Base-by-base conservation (phyloP, 2,888 invertebrate species). In the Drosophila helvetica region DNA sequence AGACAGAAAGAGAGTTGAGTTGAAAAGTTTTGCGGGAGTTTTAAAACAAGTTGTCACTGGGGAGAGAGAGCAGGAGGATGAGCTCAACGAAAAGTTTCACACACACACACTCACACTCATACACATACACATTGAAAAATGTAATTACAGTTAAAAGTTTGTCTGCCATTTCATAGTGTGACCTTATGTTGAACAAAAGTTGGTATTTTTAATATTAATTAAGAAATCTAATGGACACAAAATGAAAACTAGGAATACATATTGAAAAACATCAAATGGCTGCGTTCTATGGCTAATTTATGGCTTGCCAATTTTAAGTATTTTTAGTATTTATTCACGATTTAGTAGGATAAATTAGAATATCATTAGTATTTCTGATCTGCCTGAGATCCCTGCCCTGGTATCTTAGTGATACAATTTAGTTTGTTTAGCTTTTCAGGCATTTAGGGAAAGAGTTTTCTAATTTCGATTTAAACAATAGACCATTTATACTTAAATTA, bases 51-150 rank as follows among this genome's bases (percentile, higher is more conserved):
- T 33, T 33, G 22, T 17, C 25, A 33, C 18, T n/a, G 6, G 38
- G 38, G 22, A 38, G n/a, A 19, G n/a, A 19, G 53, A 38, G 15
- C 15, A 19, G 15, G 17, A 0, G 27, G 17, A 4, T 19, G 18
- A 58, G 56, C 56, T 45, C 48, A n/a, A 12, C 25, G 1, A 61
- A 70, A 70, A 70, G 51, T 61, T 70, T 43, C 2, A 10, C 19
- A 56, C 17, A n/a, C 47, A 42, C 47, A 50, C 12, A 10, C 48
- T 45, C 62, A 47, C 54, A 30, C 42, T 50, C 25, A 55, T 6
- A 1, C 15, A 38, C 7, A 27, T 33, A 46, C 46, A 52, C 19
- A 45, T 7, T 7, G 27, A 8, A 27, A 33, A 43, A 12, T 5
- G 27, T 12, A 54, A 9, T 33, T 33, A 48, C 10, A 18, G 22